A percentile compares a stretch with the other conserved stretches of the same genome.
Evolutionary conservation across 2,888 invertebrate genomes (phyloP).

Genomic region (Adelognathus sp.): DNA sequence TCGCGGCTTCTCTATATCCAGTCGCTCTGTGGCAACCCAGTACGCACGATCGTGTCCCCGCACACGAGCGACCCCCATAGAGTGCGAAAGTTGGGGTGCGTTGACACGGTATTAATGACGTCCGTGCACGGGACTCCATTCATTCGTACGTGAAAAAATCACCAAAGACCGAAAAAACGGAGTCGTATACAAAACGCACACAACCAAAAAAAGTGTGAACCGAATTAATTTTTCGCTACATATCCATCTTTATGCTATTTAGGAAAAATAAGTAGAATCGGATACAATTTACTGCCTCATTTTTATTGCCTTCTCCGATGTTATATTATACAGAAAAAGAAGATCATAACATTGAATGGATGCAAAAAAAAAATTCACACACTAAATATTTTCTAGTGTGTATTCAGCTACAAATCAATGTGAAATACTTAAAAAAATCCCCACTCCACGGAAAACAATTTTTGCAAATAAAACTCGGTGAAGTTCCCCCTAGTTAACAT

Average conservation of each 20-base stretch:
- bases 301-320: neutral
- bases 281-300: neutral
- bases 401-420: neutral
- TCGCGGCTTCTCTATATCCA: conserved; percentile 32
- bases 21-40: conserved; percentile 9
- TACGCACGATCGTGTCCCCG: conserved; percentile 16
- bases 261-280: neutral
- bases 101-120: conserved; percentile 65
- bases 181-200: neutral
- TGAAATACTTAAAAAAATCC: too few species aligned
- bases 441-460: too few species aligned
- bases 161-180: conserved; percentile 46
- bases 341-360: neutral
- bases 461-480: too few species aligned
- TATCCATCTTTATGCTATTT: conserved; percentile 24
- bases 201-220: conserved; percentile 44
- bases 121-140: conserved; percentile 28
- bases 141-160: conserved; percentile 37
- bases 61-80: conserved; percentile 40
- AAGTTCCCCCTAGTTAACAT: too few species aligned
- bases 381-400: neutral
- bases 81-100: conserved; percentile 55
- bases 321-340: neutral
- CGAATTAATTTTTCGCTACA: neutral
- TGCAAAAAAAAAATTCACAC: neutral